Evolutionary conservation across 1,140 invertebrate species (phyloP), one percentile per base, ranked within the genome.

Genomic region (Danaus plexippus): DNA sequence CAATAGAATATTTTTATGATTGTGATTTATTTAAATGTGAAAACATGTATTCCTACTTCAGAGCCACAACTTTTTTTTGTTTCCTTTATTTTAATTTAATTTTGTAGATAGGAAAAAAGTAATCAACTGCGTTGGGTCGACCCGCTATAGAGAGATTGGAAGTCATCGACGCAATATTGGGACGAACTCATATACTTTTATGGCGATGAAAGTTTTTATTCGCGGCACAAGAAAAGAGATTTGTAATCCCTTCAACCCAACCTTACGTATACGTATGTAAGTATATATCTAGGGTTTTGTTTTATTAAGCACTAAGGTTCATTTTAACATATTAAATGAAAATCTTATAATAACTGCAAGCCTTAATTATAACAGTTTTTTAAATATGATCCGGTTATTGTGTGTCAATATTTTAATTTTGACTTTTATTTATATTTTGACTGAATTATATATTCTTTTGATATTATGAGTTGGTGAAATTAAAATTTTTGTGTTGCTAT

Each of bases 141-240:
- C 77, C 71, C 69, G 77, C 72, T 75, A 73, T 69, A 69, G 70
- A 77, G 72, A 80, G 73, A 85, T 85, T 82, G 81, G 76, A 85
- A 82, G 76, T 82, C 80, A 82, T 84, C 73, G 79, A 59, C 77
- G 66, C 72, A 73, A 77, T 80, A 85, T 85, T 80, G 81, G 80
- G 76, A 82, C 77, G 76, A 79, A 77, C 77, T 80, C 81, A 78
- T 82, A 81, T 78, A 81, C 79, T 82, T 85, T 85, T 82, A 85
- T 80, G 71, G 70, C 68, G 63, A 62, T 54, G 62, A 80, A 82
- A 80, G 73, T 82, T 84, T 84, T 82, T 81, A 80, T 80, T 78
- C 74, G 67, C 71, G 72, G 64, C 67, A 69, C 66, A 71, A 76
- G 70, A 75, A 69, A 73, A 77, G 73, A 73, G 73, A 78, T 77